Base-by-base conservation (phyloP, 2,888 invertebrate genomes). In the Punctoribates punctum region DNA sequence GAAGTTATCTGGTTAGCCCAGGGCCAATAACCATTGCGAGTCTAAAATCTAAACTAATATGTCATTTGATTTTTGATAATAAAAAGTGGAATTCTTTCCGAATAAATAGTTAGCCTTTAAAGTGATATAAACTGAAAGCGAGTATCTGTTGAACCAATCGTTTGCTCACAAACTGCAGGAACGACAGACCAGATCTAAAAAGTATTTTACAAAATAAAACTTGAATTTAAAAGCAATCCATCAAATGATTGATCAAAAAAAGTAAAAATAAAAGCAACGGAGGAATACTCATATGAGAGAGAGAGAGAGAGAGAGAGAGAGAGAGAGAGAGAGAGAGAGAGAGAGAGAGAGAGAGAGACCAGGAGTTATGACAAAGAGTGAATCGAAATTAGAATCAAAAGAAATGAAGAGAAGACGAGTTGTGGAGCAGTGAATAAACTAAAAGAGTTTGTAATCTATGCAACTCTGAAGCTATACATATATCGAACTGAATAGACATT, bases 211-310 rank as follows among this genome's bases (percentile, higher is more conserved):
- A n/a, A 34, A 65, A 65, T 65, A 65, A 65, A 65, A 65, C 65
- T 65, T 65, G 38, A 65, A 65, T 65, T 65, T 65, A 65, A 65
- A 65, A 65, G 65, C 65, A 65, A 65, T 65, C 65, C 65, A 65
- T 65, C 34, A 65, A 65, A 65, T 65, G 34, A 65, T 65, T 65
- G 65, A 65, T 65, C 65, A 65, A 65, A 65, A 65, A 38, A 15
- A 62, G 62, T 25, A 57, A 57, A 48, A 57, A 57, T 2, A 23
- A 54, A n/a, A n/a, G 20, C 20, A 54, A n/a, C 4, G 54, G 4
- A 54, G 54, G n/a, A 54, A n/a, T 20, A 20, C 8, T 20, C 20
- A 57, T 23, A 57, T 57, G 57, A 25, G 25, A 57, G 25, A 57
- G 25, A 54, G 54, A 9, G 25, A 57, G 25, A 65, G 17, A 1